These are phyloP conservation scores for Melitaea athalia DNA, from an alignment of 2,888 invertebrate species.

Conservation along the genomic window DNA sequence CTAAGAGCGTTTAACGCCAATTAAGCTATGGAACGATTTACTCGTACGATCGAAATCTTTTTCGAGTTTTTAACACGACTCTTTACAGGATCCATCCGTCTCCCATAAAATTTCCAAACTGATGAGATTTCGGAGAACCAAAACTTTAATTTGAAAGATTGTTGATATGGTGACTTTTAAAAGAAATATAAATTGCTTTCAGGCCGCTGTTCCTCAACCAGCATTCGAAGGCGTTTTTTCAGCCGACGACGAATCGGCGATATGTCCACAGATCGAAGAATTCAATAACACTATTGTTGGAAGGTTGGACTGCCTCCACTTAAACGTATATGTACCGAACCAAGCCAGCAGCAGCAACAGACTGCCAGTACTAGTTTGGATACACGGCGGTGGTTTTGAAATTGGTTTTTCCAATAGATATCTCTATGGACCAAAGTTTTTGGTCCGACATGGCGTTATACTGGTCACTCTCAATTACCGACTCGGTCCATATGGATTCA, in stretches of 20 bases:
- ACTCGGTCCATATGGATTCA: constrained; percentile 65
- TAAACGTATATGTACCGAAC: constrained; percentile 83
- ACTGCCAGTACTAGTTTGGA: constrained; percentile 64
- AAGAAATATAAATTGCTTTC: constrained; percentile 7
- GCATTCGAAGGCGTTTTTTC: constrained; percentile 46
- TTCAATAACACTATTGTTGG: constrained; percentile 51
- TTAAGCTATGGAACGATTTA: too few species aligned
- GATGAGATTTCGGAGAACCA: too few species aligned
- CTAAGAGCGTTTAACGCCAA: too few species aligned
- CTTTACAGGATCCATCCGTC: too few species aligned
- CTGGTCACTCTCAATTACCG: constrained; percentile 59
- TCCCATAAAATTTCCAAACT: too few species aligned
- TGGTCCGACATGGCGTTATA: constrained; percentile 54
- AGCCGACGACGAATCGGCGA: constrained; percentile 45
- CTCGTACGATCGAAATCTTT: too few species aligned
- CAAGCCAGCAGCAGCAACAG: constrained; percentile 40
- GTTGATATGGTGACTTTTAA: too few species aligned
- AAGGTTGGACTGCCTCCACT: constrained; percentile 80
- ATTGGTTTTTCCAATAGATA: constrained; percentile 52
- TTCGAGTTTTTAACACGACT: too few species aligned
- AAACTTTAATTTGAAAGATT: too few species aligned
- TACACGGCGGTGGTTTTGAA: constrained; percentile 62
- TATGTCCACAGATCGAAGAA: constrained; percentile 52
- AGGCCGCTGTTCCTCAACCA: constrained; percentile 47
- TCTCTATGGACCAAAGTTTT: constrained; percentile 52